phyloP scores from a whole-genome alignment of 2,888 invertebrate genomes.

The Abrostola triplasia region DNA sequence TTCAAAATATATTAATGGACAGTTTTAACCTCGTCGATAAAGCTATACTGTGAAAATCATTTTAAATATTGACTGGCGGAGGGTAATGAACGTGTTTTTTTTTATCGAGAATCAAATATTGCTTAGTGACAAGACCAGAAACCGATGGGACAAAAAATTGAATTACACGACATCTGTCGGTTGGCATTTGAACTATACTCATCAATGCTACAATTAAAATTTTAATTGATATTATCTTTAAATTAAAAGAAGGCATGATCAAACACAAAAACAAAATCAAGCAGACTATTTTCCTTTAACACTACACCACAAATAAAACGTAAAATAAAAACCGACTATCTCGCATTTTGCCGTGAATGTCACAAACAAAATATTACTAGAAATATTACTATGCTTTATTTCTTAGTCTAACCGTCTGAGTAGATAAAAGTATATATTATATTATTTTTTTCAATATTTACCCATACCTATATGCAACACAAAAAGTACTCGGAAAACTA shows the following conservation, averaged over 20 bases:
- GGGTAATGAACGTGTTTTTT: constrained; percentile 32
- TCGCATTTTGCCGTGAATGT: too few species aligned
- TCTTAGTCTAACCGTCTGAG: too few species aligned
- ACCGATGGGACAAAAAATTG: constrained; percentile 3
- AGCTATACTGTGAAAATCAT: constrained; percentile 50
- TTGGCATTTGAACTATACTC: neutral
- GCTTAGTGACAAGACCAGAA: constrained; percentile 5
- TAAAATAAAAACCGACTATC: too few species aligned
- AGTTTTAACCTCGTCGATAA: constrained; percentile 55
- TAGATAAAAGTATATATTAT: too few species aligned
- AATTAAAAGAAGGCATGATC: too few species aligned
- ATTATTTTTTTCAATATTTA: constrained; percentile 4
- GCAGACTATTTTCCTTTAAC: too few species aligned
- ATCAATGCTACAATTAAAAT: neutral
- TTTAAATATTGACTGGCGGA: constrained; percentile 52
- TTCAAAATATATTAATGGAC: constrained; percentile 75
- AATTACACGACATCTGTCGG: neutral
- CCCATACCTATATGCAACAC: neutral
- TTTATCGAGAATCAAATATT: constrained; percentile 14
- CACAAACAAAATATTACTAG: too few species aligned
- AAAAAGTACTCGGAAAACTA: constrained; percentile 9
- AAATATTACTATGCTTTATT: too few species aligned
- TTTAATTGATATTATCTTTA: too few species aligned
- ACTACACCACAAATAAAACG: too few species aligned
- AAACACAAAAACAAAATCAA: too few species aligned